Evolutionary conservation across 2,888 invertebrate species (phyloP), one percentile per base, ranked within the genome.

Genomic region (Apodemia duryi): DNA sequence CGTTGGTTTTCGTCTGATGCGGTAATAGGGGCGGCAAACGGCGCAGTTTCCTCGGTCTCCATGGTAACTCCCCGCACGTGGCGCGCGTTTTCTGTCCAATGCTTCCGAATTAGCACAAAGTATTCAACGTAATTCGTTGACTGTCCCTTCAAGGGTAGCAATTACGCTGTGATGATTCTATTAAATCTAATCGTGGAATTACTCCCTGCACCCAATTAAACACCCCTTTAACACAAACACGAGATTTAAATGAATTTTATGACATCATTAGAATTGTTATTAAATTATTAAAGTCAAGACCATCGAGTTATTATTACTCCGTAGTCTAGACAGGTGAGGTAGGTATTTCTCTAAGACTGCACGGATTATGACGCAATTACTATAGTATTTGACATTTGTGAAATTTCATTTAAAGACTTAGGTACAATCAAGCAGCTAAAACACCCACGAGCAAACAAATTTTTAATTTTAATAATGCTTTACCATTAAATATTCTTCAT

Each of bases 41-140:
- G 81, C 85, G 89, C 84, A 88, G 84, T 88, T 88, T 88, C 84
- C 85, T 79, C 77, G 66, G 90, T 91, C 86, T 79, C 82, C 80
- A 89, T 90, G 81, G 81, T 80, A 81, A 91, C 90, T 79, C 88
- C 88, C 87, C 80, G 86, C 86, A 85, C 83, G 81, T 85, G 84
- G 80, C 74, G 73, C 75, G 69, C 75, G 29, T 76, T 81, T 81
- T 80, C 69, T 73, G 71, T 69, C 76, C 78, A 81, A 77, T 77
- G 76, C 80, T 75, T 79, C 73, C 72, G 79, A 84, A 84, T 86
- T 83, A 83, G 82, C 78, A 77, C 72, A 71, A 61, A 68, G 57
- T 65, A 66, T 60, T 65, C 54, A 10, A 75, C 74, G 75, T 75
- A 73, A 80, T 80, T 80, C 80, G 73, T 76, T 77, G 76, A 78